Evolutionary conservation across 2,888 invertebrate species (phyloP).

Genomic region (Seira sanloemensis): DNA sequence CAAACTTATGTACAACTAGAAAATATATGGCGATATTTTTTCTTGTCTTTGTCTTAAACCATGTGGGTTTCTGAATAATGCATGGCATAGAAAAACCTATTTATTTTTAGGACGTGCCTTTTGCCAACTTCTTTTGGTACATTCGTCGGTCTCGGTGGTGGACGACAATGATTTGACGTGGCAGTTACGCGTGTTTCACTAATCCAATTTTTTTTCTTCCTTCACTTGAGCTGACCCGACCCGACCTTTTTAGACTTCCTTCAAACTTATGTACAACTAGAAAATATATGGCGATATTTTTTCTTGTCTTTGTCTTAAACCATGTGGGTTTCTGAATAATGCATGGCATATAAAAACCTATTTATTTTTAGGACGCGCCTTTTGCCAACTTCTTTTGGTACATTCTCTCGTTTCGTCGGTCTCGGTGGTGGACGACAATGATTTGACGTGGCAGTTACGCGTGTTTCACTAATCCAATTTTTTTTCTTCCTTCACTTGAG

Average conservation of each 20-base stretch:
- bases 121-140: background rate
- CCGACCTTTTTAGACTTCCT: conserved; percentile 27
- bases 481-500: conserved; percentile 3
- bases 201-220: conserved; percentile 18
- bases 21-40: conserved; percentile 6
- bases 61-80: conserved; percentile 17
- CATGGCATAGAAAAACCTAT: background rate
- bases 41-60: background rate
- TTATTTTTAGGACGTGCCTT: background rate
- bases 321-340: conserved; percentile 17
- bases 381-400: background rate
- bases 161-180: background rate
- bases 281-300: conserved; percentile 5
- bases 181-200: background rate
- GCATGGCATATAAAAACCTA: background rate
- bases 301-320: background rate
- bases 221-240: conserved; percentile 43
- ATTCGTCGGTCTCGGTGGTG: background rate
- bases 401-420: background rate
- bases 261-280: conserved; percentile 35
- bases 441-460: background rate
- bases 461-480: conserved; percentile 15
- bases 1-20: conserved; percentile 30
- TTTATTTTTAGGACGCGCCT: background rate
- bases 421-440: background rate